A percentile compares a stretch with the other conserved stretches of the same genome.
Conservation (phyloP, 2,113 vertebrate species). For the Etheostoma cragini region DNA sequence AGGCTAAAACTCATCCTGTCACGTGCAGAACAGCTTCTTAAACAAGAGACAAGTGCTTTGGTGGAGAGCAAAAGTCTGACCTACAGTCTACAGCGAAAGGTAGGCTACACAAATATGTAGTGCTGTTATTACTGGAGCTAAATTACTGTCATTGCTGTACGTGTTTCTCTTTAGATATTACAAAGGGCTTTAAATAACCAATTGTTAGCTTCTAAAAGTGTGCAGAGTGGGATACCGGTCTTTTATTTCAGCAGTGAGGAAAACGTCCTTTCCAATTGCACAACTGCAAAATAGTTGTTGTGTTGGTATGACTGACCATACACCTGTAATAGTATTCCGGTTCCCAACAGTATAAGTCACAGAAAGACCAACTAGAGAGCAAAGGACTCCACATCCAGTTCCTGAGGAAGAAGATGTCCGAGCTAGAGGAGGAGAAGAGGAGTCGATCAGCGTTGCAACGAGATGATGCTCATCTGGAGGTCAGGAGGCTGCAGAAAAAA, state of each 20-base stretch:
- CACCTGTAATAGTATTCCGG: background rate
- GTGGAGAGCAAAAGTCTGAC: constrained; percentile 87
- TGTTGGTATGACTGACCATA: background rate
- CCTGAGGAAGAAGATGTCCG: constrained; percentile 88
- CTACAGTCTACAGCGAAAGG: constrained; percentile 91
- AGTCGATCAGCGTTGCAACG: constrained; percentile 73
- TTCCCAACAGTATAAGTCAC: constrained; percentile 85
- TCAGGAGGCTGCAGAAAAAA: constrained; percentile 87
- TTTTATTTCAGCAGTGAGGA: background rate
- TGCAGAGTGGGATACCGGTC: background rate
- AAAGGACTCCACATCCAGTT: constrained; percentile 90
- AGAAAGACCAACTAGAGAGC: constrained; percentile 90
- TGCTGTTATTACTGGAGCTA: background rate
- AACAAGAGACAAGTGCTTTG: constrained; percentile 86
- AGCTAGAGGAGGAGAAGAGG: constrained; percentile 90
- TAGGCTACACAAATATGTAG: background rate
- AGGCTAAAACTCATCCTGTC: constrained; percentile 86
- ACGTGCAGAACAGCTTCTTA: constrained; percentile 87
- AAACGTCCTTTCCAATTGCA: background rate
- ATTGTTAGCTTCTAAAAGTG: background rate
- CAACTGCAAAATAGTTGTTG: background rate
- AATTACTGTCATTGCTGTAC: background rate
- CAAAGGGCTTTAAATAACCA: background rate
- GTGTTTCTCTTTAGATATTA: background rate
- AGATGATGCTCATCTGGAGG: constrained; percentile 82